Base-by-base conservation (phyloP, 2,113 vertebrate genomes). In the Tragulus kanchil region DNA sequence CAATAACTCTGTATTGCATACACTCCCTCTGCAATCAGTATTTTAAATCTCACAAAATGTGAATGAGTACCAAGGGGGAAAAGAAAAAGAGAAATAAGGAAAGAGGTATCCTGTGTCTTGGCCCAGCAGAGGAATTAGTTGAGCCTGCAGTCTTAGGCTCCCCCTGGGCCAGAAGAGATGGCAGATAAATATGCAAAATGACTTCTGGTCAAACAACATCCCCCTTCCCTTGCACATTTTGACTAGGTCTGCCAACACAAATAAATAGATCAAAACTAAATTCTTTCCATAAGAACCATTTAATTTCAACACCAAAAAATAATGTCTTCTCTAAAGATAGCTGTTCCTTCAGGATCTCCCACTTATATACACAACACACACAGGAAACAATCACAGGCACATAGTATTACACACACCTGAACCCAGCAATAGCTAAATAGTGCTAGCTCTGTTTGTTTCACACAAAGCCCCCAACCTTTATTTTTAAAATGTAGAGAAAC, bases 211-310 rank as follows among this genome's bases (percentile, higher is more conserved):
- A 52, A 65, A 95, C 21, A 75, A 36, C 28, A 52, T 48, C 28
- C 1, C 9, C 86, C 58, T 15, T 36, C 73, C 21, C 65, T 36
- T 81, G 48, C 3, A 48, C 48, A 81, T 79, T 67, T 15, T 3
- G 0, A 26, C 69, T 8, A 64, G n/a, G 2, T 69, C 67, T 93
- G 31, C 82, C 48, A 82, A 85, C 75, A 75, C 83, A 92, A 86
- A 95, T 67, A 83, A 71, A 92, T 65, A 86, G 56, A 94, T 75
- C 58, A 89, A 89, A 91, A 78, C 6, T 31, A 79, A 95, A 95
- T 48, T 56, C 56, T 86, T 67, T 87, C 67, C n/a, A 84, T 92
- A 92, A 86, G 23, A 65, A 79, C 6, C 16, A 2, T 65, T 96
- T 83, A 78, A 92, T 67, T 94, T 94, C 58, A 85, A 26, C 4